A percentile compares a stretch with the other conserved stretches of the same genome.
Conservation (phyloP, 2,797 vertebrate species). For the Lindbergichthys nudifrons region DNA sequence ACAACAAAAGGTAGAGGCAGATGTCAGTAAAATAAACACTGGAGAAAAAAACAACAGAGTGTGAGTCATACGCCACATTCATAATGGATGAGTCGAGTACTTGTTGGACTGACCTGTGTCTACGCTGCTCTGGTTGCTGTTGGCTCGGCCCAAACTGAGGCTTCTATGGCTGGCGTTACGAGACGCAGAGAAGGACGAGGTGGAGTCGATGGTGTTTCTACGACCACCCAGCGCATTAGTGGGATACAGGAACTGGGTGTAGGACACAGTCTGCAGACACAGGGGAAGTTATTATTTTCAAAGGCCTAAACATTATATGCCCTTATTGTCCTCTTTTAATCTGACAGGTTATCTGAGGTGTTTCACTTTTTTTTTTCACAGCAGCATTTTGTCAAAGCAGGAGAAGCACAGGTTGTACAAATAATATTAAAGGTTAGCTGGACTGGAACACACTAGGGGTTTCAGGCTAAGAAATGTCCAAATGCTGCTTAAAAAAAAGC, state of each 20-base stretch:
- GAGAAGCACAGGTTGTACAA: background rate
- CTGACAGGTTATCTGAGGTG: background rate
- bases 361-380: background rate
- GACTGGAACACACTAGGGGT: background rate
- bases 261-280: conserved; percentile 92
- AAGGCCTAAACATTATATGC: background rate
- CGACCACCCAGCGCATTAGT: conserved; percentile 94
- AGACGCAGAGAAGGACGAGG: conserved; percentile 94
- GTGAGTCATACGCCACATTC: background rate
- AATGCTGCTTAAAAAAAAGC: background rate
- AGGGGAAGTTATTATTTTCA: conserved; percentile 5
- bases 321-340: no score
- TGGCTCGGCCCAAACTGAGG: conserved; percentile 93
- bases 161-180: conserved; percentile 97
- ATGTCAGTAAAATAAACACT: background rate
- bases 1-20: conserved; percentile 14
- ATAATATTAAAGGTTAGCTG: background rate
- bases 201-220: conserved; percentile 97
- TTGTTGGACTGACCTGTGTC: conserved; percentile 88
- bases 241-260: conserved; percentile 97
- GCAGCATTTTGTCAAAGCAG: background rate
- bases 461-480: background rate
- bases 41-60: background rate
- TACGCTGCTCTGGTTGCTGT: conserved; percentile 97
- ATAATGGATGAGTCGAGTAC: background rate